These are phyloP conservation scores for Stratiomys singularior DNA, from an alignment of 2,888 invertebrate species.

Conservation along the genomic window DNA sequence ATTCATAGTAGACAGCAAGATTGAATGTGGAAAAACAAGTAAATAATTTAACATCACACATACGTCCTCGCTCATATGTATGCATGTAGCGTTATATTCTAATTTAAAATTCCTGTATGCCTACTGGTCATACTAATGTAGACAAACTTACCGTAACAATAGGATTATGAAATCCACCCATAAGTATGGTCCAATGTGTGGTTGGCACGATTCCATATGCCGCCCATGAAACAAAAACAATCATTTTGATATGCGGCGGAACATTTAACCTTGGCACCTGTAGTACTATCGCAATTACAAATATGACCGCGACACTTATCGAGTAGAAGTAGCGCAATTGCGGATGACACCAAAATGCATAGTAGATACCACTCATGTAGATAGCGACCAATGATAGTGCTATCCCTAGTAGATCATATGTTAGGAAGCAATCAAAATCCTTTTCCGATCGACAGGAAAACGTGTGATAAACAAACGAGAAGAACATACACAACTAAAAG, in stretches of 20 bases:
- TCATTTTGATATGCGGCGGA: slow-evolving; percentile 77
- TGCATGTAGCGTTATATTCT: too few relatives aligned
- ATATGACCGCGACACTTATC: slow-evolving; percentile 82
- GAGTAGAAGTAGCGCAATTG: slow-evolving; percentile 84
- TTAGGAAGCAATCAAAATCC: slow-evolving; percentile 86
- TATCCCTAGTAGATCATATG: slow-evolving; percentile 93
- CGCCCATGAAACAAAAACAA: slow-evolving; percentile 87
- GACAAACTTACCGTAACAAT: slow-evolving; percentile 77
- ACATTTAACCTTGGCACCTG: slow-evolving; percentile 81
- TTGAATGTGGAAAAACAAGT: too few relatives aligned
- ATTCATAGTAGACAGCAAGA: too few relatives aligned
- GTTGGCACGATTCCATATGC: slow-evolving; percentile 91
- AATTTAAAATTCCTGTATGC: neutral
- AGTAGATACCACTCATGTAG: slow-evolving; percentile 95
- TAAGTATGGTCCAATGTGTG: slow-evolving; percentile 87
- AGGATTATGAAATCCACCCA: slow-evolving; percentile 88
- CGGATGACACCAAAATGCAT: slow-evolving; percentile 96
- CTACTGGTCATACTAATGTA: neutral
- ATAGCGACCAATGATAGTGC: slow-evolving; percentile 92
- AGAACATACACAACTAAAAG: slow-evolving; percentile 89
- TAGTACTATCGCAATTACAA: slow-evolving; percentile 80
- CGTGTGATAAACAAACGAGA: slow-evolving; percentile 92
- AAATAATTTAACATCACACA: too few relatives aligned
- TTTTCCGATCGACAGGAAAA: slow-evolving; percentile 92
- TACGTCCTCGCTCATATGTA: neutral